These are phyloP conservation scores for Rhinolophus sinicus DNA, from an alignment of 2,113 vertebrate genomes.

Conservation along the genomic window DNA sequence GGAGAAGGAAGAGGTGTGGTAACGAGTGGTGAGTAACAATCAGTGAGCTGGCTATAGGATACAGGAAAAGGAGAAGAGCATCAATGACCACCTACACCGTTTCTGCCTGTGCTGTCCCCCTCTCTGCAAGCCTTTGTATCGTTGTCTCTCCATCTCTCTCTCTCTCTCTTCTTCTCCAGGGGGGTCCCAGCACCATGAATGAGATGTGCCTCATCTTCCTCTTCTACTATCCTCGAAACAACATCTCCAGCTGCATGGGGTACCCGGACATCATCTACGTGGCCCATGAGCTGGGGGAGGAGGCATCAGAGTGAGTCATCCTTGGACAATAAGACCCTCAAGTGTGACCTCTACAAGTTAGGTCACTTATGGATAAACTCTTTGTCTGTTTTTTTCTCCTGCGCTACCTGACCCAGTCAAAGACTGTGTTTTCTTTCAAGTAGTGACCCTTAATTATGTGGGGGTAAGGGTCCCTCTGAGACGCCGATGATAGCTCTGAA, in stretches of 20 bases:
- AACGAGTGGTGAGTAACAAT: neutral
- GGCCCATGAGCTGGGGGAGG: constrained; percentile 61
- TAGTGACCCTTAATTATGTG: neutral
- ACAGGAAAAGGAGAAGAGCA: neutral
- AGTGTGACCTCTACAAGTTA: neutral
- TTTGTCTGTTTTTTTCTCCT: neutral
- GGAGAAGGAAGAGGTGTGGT: neutral
- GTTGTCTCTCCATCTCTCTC: neutral
- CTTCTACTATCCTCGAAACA: constrained; percentile 88
- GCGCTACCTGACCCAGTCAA: neutral
- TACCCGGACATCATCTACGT: constrained; percentile 74
- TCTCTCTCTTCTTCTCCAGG: constrained; percentile 78
- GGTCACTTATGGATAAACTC: neutral
- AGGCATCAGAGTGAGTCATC: constrained; percentile 80
- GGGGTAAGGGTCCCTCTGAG: neutral
- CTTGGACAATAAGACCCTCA: neutral
- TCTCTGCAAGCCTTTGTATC: neutral
- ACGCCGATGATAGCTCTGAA: neutral
- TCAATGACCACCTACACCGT: neutral
- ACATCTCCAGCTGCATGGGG: constrained; percentile 85
- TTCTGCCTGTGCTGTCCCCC: no score
- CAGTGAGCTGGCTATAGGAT: no score
- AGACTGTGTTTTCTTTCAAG: neutral
- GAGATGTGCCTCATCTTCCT: constrained; percentile 92
- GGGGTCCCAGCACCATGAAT: constrained; percentile 85